phyloP scores from a whole-genome alignment of 2,888 invertebrate species.

The Latrodectus elegans region DNA sequence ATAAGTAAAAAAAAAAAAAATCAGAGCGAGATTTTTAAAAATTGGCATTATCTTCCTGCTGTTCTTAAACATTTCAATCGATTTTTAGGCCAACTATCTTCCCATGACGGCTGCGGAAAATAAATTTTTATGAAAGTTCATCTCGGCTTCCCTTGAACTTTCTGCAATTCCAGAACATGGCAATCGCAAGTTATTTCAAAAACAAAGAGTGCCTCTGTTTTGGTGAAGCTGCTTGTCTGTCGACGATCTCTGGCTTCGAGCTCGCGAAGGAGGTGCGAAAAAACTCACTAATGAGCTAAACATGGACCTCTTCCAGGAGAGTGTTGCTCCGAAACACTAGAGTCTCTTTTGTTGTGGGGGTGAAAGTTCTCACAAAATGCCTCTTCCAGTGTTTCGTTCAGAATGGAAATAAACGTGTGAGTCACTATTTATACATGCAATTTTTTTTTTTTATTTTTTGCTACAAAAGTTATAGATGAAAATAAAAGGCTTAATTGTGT shows the following conservation, averaged over 20 bases:
- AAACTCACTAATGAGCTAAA: conserved; percentile 56
- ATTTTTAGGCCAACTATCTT: too few relatives aligned
- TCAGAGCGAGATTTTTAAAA: too few relatives aligned
- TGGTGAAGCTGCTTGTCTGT: background rate
- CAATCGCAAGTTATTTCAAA: background rate
- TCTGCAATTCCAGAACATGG: background rate
- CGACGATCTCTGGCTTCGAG: background rate
- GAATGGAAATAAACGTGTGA: background rate
- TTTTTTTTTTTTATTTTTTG: too few relatives aligned
- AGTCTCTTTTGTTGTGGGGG: background rate
- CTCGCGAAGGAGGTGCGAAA: conserved; percentile 37
- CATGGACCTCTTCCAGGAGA: conserved; percentile 46
- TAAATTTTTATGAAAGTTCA: too few relatives aligned
- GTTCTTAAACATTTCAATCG: too few relatives aligned
- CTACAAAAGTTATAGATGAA: too few relatives aligned
- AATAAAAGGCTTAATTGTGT: too few relatives aligned
- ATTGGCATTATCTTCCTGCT: too few relatives aligned
- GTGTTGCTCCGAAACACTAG: background rate
- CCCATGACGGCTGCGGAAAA: too few relatives aligned
- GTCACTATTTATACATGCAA: background rate
- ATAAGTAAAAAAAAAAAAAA: too few relatives aligned
- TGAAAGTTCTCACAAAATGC: background rate
- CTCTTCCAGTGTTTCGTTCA: background rate
- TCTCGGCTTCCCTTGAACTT: background rate
- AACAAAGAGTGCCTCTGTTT: background rate